Base-by-base conservation (phyloP, 64 coral and sea anemone species). In the Montipora cactus region DNA sequence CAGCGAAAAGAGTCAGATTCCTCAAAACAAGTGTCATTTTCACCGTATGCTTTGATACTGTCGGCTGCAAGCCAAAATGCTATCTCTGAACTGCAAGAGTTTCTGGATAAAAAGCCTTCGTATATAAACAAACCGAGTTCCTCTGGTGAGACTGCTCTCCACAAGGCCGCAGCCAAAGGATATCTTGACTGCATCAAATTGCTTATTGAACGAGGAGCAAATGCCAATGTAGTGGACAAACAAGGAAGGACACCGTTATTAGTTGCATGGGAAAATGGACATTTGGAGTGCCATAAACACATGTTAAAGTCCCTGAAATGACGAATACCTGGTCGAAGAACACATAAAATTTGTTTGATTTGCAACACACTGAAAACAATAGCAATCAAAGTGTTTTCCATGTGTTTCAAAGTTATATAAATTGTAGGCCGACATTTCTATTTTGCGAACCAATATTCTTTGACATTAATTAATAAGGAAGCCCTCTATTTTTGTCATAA, bases 61-160 rank as follows among this genome's bases (percentile, higher is more conserved):
- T 74, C 92, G 59, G 95, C 95, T 2, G 92, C 95, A 44, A 50
- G 92, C 20, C 81, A 91, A 50, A 94, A 96, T 18, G 69, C 88
- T 19, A 87, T 94, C 4, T n/a, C 74, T 45, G 95, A 96, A 8
- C 59, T 96, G 19, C 70, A 88, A 66, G 64, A 93, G 22, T 58
- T 96, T 19, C 80, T 96, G 47, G 80, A 87, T 62, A 78, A 75
- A 25, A 74, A 96, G 47, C 95, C 95, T 11, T 74, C 51, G 2
- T 81, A 96, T 49, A 75, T 96, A 7, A 96, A 96, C 62, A 88
- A 81, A 81, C 92, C 74, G 7, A 96, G 95, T 19, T 96, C 88
- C 2, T 96, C 92, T 4, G 95, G 95, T 0, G 78, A 96, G 37
- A 96, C 95, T 1, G 84, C 81, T 8, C 92, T 96, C 8, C 95